Conservation (phyloP, 2,888 invertebrate species). For the Meiosimyza decipiens region DNA sequence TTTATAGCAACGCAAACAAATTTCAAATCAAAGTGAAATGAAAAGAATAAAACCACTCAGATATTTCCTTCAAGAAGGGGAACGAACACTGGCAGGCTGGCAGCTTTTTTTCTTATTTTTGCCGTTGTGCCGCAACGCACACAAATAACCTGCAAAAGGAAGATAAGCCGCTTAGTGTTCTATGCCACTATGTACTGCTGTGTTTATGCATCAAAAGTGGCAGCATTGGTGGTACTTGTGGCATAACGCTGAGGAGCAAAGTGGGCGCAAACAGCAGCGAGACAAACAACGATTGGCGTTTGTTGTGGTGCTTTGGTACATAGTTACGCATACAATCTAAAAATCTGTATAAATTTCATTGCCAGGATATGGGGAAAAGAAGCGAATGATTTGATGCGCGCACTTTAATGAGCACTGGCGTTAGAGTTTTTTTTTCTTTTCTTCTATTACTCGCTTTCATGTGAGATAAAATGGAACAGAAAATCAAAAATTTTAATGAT, state of each 20-base stretch:
- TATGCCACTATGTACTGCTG: too few species aligned
- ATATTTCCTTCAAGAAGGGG: too few species aligned
- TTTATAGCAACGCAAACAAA: conserved; percentile 24
- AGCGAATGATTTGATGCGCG: not conserved
- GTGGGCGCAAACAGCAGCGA: not conserved
- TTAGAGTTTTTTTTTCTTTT: too few species aligned
- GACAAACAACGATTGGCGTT: not conserved
- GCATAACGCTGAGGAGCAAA: not conserved
- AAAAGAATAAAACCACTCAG: too few species aligned
- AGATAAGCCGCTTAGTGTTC: conserved; percentile 57
- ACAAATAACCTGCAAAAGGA: conserved; percentile 51
- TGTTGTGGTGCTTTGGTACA: not conserved
- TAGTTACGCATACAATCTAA: not conserved
- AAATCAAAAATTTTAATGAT: conserved; percentile 1
- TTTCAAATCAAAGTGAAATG: conserved; percentile 11
- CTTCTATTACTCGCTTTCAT: not conserved
- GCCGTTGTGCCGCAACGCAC: not conserved
- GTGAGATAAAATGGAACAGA: not conserved
- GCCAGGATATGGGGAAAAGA: not conserved
- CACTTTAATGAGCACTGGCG: conserved; percentile 12
- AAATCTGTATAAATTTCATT: not conserved
- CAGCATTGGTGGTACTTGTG: conserved; percentile 6
- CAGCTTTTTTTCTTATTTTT: not conserved
- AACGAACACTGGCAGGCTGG: not conserved
- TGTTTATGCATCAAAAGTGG: conserved; percentile 12